phyloP scores from a whole-genome alignment of 2,888 invertebrate genomes.

The Nipponacmea schrenckii region DNA sequence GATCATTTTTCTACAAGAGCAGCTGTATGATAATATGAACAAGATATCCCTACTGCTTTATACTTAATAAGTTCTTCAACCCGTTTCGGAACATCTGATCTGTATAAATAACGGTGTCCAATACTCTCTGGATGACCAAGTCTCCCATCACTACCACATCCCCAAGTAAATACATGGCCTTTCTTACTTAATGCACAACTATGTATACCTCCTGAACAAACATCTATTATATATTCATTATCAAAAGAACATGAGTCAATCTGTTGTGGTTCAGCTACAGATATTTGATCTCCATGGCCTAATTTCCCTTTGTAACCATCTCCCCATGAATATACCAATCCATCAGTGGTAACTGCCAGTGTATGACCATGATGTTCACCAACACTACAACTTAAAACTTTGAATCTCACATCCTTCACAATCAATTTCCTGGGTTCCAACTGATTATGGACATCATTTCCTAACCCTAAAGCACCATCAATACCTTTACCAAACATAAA shows the following conservation, averaged over 20 bases:
- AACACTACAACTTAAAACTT: slow-evolving; percentile 47
- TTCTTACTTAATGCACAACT: slow-evolving; percentile 42
- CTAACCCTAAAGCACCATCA: slow-evolving; percentile 43
- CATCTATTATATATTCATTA: slow-evolving; percentile 33
- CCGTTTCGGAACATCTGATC: slow-evolving; percentile 41
- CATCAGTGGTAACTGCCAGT: slow-evolving; percentile 36
- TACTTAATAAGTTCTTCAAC: slow-evolving; percentile 35
- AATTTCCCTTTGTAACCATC: slow-evolving; percentile 55
- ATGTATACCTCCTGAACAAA: slow-evolving; percentile 51
- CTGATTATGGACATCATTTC: slow-evolving; percentile 17
- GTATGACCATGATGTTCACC: slow-evolving; percentile 55
- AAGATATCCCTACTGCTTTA: slow-evolving; percentile 29
- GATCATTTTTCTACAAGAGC: slow-evolving; percentile 26
- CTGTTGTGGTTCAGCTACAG: slow-evolving; percentile 27
- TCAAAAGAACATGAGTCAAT: slow-evolving; percentile 37
- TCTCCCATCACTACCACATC: slow-evolving; percentile 53
- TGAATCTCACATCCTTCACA: slow-evolving; percentile 23
- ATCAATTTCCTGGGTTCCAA: slow-evolving; percentile 24
- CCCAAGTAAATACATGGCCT: slow-evolving; percentile 51
- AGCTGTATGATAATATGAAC: slow-evolving; percentile 50
- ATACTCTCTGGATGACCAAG: slow-evolving; percentile 52
- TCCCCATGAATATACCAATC: slow-evolving; percentile 43
- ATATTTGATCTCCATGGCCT: slow-evolving; percentile 42
- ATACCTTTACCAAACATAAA: slow-evolving; percentile 45
- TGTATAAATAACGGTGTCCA: slow-evolving; percentile 50